These are phyloP conservation scores for Drosophila rubida DNA, from an alignment of 2,888 invertebrate genomes.

Conservation along the genomic window DNA sequence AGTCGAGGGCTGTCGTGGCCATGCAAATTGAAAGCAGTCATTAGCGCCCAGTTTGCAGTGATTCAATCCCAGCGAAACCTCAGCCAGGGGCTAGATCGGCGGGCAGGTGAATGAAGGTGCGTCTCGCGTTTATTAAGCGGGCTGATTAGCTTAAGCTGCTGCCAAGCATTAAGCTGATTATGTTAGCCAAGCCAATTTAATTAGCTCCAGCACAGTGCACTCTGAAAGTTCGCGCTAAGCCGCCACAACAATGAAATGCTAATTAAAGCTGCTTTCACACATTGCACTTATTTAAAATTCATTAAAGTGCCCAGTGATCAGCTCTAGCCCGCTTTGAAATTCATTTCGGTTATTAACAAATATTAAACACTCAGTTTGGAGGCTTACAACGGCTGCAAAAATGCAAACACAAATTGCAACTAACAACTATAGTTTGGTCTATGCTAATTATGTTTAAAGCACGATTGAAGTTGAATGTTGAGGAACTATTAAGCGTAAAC, in stretches of 20 bases:
- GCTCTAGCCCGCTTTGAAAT: too few species aligned
- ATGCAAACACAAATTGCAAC: too few species aligned
- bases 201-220: background rate
- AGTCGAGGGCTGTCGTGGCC: conserved; percentile 6
- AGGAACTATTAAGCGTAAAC: too few species aligned
- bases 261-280: background rate
- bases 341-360: too few species aligned
- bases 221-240: background rate
- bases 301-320: too few species aligned
- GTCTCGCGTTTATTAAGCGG: too few species aligned
- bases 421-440: too few species aligned
- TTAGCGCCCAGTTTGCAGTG: conserved; percentile 44
- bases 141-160: conserved; percentile 7
- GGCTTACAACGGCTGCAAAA: too few species aligned
- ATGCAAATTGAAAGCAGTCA: conserved; percentile 51
- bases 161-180: background rate
- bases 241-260: background rate
- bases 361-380: too few species aligned
- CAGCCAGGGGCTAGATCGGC: background rate
- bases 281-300: too few species aligned
- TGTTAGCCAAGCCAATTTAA: background rate
- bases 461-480: too few species aligned
- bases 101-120: conserved; percentile 4
- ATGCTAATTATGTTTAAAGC: too few species aligned
- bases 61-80: conserved; percentile 28